Percentiles rank a stretch among this genome's conserved stretches.
These are phyloP conservation scores for Hippocampus guttulatus DNA, from an alignment of 2,113 vertebrate species.

Conservation along the genomic window DNA sequence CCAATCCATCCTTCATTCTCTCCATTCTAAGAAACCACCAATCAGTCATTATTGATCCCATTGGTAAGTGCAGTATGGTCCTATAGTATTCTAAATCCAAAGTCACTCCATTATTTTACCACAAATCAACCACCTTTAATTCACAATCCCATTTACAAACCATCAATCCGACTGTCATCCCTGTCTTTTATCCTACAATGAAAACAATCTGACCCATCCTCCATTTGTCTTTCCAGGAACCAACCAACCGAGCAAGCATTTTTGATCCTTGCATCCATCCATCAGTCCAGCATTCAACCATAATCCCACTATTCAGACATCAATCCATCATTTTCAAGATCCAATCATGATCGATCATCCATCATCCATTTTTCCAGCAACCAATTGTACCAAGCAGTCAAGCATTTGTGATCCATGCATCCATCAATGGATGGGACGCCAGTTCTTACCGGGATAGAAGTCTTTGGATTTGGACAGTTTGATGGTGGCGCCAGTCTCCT, in stretches of 20 bases:
- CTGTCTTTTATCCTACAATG: not conserved
- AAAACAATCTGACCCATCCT: not conserved
- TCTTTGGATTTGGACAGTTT: conserved; percentile 97
- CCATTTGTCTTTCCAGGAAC: not conserved
- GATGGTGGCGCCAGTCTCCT: conserved; percentile 92
- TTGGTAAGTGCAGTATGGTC: too few species aligned
- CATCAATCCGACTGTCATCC: too few species aligned
- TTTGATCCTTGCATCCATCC: not conserved
- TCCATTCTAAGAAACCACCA: too few species aligned
- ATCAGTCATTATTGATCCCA: too few species aligned
- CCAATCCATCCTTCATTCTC: too few species aligned
- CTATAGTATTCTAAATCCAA: too few species aligned
- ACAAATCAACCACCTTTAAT: too few species aligned
- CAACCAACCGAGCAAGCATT: not conserved
- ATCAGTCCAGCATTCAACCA: not conserved
- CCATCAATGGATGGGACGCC: not conserved
- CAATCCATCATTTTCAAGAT: not conserved
- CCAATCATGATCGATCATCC: not conserved
- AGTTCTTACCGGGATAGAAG: conserved; percentile 86
- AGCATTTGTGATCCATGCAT: conserved; percentile 3
- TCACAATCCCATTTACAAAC: too few species aligned
- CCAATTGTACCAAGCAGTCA: not conserved
- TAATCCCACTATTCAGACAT: not conserved
- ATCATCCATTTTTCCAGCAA: not conserved
- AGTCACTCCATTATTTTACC: too few species aligned